These are phyloP conservation scores for Sycobia sp. DNA, from an alignment of 1,140 invertebrate genomes.

Conservation along the genomic window DNA sequence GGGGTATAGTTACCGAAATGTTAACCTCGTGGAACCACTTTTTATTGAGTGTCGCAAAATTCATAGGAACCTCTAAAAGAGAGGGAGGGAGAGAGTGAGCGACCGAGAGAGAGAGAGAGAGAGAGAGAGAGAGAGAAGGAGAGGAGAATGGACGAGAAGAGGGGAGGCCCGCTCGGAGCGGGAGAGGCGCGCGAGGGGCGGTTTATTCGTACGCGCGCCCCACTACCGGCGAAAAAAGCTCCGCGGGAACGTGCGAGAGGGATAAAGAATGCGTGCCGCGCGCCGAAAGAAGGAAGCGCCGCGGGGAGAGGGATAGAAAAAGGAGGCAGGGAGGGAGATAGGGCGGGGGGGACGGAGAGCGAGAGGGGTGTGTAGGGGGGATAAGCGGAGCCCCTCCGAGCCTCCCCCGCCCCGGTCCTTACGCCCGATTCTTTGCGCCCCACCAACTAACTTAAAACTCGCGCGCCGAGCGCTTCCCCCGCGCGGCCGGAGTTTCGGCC, in stretches of 20 bases:
- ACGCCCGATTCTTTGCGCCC: conserved; percentile 21
- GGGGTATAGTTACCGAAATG: conserved; percentile 63
- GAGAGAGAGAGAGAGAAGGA: conserved; percentile 25
- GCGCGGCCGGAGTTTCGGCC: conserved; percentile 42
- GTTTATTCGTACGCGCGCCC: conserved; percentile 5
- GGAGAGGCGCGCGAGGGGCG: conserved; percentile 41
- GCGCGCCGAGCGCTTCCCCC: conserved; percentile 38
- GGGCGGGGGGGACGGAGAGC: no score
- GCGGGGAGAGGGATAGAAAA: conserved; percentile 17
- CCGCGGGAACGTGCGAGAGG: conserved; percentile 4
- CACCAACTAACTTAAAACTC: no score
- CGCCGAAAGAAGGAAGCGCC: conserved; percentile 34
- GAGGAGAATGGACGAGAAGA: conserved; percentile 22
- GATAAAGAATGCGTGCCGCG: conserved; percentile 15
- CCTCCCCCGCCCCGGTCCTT: conserved; percentile 24
- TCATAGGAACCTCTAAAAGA: conserved; percentile 57
- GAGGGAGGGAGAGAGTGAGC: conserved; percentile 38
- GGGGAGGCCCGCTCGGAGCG: conserved; percentile 36
- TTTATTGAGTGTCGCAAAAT: conserved; percentile 64
- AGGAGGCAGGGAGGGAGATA: no score
- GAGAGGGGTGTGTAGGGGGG: no score
- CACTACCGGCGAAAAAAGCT: conserved; percentile 23
- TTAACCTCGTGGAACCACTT: conserved; percentile 64
- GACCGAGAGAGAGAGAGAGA: conserved; percentile 29
- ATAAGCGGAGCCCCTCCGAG: conserved; percentile 28